A percentile compares a stretch with the other conserved stretches of the same genome.
These are phyloP conservation scores for Apostichopus leukothele DNA, from an alignment of 53 echinoderm and acorn worm genomes.

Conservation along the genomic window DNA sequence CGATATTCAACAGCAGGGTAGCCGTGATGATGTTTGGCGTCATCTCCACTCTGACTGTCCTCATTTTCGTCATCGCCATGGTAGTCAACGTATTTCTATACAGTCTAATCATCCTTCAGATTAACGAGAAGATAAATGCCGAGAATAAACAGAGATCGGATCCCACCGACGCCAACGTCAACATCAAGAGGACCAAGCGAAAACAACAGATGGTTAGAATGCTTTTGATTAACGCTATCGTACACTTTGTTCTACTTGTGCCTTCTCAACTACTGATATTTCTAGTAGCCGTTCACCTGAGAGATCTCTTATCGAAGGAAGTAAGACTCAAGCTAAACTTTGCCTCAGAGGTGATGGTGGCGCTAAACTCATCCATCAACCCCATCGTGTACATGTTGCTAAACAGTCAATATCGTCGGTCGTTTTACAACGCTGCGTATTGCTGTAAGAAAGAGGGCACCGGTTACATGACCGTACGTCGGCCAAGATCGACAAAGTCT, in stretches of 20 bases:
- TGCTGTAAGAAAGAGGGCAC: background rate
- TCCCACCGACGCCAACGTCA: constrained; percentile 35
- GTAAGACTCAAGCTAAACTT: background rate
- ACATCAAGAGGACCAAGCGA: constrained; percentile 19
- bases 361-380: constrained; percentile 32
- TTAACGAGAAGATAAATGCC: background rate
- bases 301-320: background rate
- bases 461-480: background rate
- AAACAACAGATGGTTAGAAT: constrained; percentile 36
- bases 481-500: constrained; percentile 32
- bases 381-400: constrained; percentile 37
- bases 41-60: background rate
- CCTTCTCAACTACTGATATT: constrained; percentile 32
- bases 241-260: constrained; percentile 23
- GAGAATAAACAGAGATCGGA: constrained; percentile 41
- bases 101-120: constrained; percentile 4
- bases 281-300: background rate
- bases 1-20: background rate
- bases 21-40: background rate
- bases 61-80: constrained; percentile 39
- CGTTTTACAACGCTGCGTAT: background rate
- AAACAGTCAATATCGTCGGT: constrained; percentile 32
- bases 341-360: constrained; percentile 22
- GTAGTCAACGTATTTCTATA: constrained; percentile 47
- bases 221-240: constrained; percentile 26